Evolutionary conservation across 2,113 vertebrate genomes (phyloP), one percentile per base, ranked within the genome.

Genomic region (Neomonachus schauinslandi): DNA sequence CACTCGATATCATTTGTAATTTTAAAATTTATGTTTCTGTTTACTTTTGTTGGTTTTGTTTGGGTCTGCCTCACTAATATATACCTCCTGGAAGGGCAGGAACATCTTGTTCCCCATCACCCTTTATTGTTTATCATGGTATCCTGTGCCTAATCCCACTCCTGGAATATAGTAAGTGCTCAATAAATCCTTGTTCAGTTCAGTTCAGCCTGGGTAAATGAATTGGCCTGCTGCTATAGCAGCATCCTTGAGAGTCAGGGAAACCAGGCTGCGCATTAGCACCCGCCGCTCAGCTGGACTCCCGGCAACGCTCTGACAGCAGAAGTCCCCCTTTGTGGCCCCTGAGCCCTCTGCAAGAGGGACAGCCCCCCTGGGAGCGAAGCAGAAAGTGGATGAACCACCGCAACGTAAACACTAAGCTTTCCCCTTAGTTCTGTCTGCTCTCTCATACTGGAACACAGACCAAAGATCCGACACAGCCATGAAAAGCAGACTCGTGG

Each of bases 221-320:
- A 49, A 65, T 13, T 49, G 77, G n/a, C 11, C 42, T 36, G 31
- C 63, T 39, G 18, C 33, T 2, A 6, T 5, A 8, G 69, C 15
- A n/a, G 36, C 22, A 7, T 33, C 24, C 31, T 19, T 5, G 8
- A 72, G 7, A 18, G 39, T 22, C 46, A 19, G 72, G 85, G 61
- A 74, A 63, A 59, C 28, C 22, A 1, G 28, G 36, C 14, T 4
- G 22, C 4, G 4, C 3, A 0, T 67, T 22, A 28, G 28, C 33
- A 18, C 1, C 71, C 46, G 46, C 8, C 8, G 1, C 46, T 36
- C 22, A 5, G 4, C 22, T 15, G 63, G 69, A n/a, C 6, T 13
- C 51, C 63, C 8, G 51, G 49, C 36, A 57, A 22, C n/a, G 19
- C 28, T 39, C 24, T 57, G 49, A 16, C 16, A 19, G 33, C 39